Evolutionary conservation across 2,888 invertebrate species (phyloP), one percentile per base, ranked within the genome.

Genomic region (Papilio demoleus): DNA sequence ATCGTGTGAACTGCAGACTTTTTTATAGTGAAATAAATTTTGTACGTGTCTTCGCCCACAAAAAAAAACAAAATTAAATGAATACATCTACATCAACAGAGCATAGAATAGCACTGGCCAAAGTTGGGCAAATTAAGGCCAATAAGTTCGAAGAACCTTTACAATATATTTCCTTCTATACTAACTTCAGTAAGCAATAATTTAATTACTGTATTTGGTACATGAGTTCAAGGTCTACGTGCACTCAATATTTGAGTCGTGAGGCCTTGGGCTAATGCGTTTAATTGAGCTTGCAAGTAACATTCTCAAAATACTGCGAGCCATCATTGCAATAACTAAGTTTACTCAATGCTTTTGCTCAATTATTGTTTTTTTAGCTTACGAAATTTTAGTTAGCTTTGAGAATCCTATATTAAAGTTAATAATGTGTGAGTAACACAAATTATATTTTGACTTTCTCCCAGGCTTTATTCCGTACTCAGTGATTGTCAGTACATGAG

Each of bases 251-350:
- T 75, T 72, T 73, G 76, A 77, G 70, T 75, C 73, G 79, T 80
- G 80, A 80, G 88, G 80, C 89, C 90, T 90, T 90, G 88, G 72
- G 68, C 71, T 86, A 86, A 89, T 77, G 77, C 78, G 81, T 71
- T 80, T 85, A 88, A 89, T 88, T 82, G 81, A 80, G 88, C 88
- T 86, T 88, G 88, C 88, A 88, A 84, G 83, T 83, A 73, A 72
- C 73, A 47, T 50, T 64, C 34, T 36, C 40, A 27, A 36, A 53
- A 40, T 40, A n/a, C 38, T 50, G 40, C 58, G 4, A 31, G 36
- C 9, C 19, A 53, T 67, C 12, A 53, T 61, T 53, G 60, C 47
- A 36, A 36, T n/a, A 24, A 36, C 36, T n/a, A 9, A 45, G 12
- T 42, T 45, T 45, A 45, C 24, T 61, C 38, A 38, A 59, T 38